Base-by-base conservation (phyloP, 2,113 vertebrate species). In the Rattus norvegicus region DNA sequence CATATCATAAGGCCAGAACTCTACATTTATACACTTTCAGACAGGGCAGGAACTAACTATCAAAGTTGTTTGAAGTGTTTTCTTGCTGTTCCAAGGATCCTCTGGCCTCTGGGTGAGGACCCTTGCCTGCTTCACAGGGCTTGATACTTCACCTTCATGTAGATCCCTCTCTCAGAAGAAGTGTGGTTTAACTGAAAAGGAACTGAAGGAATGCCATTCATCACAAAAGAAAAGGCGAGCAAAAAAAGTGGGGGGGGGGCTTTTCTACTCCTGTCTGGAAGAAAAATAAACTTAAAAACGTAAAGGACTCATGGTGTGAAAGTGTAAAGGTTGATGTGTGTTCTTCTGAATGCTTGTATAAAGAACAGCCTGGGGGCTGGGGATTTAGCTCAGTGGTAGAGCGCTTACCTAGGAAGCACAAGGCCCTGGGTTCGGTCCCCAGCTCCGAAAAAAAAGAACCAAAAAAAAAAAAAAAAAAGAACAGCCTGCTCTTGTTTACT, bases 401-500 rank as follows among this genome's bases (percentile, higher is more conserved):
- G n/a, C n/a, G n/a, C n/a, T n/a, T n/a, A n/a, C n/a, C n/a, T n/a
- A n/a, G n/a, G n/a, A n/a, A n/a, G n/a, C n/a, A n/a, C n/a, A n/a
- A n/a, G n/a, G n/a, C n/a, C n/a, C n/a, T n/a, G n/a, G n/a, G n/a
- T n/a, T n/a, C n/a, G n/a, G n/a, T n/a, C n/a, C n/a, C n/a, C n/a
- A n/a, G n/a, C n/a, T n/a, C n/a, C n/a, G n/a, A n/a, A n/a, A n/a
- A n/a, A n/a, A n/a, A n/a, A n/a, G n/a, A n/a, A n/a, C n/a, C n/a
- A n/a, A n/a, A n/a, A n/a, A n/a, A n/a, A n/a, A n/a, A n/a, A n/a
- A n/a, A n/a, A n/a, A n/a, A n/a, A 94, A 90, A 96, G 94, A 93
- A 96, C 73, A 39, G 16, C 69, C 2, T 36, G 92, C 92, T 30
- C 87, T 94, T 95, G 87, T 97, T 98, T 96, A 94, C 92, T 96